Evolutionary conservation across 2,113 vertebrate genomes (phyloP).

Genomic region (Plecturocebus donacophilus): DNA sequence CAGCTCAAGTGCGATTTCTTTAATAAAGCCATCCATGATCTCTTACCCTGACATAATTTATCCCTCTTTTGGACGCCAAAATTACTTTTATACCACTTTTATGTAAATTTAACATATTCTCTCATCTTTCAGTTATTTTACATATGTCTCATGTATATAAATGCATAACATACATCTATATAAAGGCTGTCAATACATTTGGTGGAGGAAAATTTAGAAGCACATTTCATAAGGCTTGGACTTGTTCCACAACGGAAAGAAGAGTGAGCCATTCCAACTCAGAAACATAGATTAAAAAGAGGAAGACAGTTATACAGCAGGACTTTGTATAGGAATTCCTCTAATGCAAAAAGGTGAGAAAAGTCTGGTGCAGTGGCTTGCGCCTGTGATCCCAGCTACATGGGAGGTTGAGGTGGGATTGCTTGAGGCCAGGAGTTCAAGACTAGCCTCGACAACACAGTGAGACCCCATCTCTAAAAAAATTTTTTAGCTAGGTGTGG

Average conservation of each 20-base stretch:
- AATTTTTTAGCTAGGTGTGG: not conserved
- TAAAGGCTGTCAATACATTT: not conserved
- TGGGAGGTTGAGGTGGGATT: not conserved
- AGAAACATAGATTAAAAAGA: not conserved
- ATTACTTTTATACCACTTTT: not conserved
- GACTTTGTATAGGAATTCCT: not conserved
- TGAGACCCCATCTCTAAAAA: not conserved
- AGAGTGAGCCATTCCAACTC: not conserved
- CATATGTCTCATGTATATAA: not conserved
- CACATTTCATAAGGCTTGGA: not conserved
- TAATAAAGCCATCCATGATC: not conserved
- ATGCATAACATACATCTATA: not conserved
- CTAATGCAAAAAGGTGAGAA: not conserved
- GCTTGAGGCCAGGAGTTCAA: not conserved
- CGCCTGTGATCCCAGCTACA: not conserved
- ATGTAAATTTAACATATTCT: conserved; percentile 14
- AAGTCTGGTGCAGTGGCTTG: not conserved
- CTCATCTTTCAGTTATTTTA: not conserved
- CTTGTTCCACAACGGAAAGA: not conserved
- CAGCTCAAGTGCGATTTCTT: not conserved
- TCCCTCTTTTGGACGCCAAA: not conserved
- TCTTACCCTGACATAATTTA: not conserved
- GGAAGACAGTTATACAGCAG: not conserved
- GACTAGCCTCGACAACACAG: not conserved
- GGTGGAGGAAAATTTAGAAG: not conserved